Evolutionary conservation across 2,113 vertebrate species (phyloP), one percentile per base, ranked within the genome.

Genomic region (Aspidoscelis tigris): DNA sequence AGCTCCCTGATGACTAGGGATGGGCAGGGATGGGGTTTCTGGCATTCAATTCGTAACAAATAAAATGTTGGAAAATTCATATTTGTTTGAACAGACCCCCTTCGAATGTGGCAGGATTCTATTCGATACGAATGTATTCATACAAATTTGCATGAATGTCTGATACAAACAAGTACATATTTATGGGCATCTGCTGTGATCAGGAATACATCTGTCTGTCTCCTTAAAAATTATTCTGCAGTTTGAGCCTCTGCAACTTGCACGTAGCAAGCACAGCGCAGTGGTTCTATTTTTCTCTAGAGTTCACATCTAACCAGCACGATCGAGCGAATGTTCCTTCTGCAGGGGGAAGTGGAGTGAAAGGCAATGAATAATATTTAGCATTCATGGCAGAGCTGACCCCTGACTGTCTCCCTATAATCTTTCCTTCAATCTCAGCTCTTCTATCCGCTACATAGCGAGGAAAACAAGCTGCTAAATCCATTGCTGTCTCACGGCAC

Each of bases 391-490:
- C 65, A 44, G 2, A 10, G 24, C 71, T n/a, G 66, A 85, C 72
- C 11, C 41, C 33, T 41, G n/a, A 7, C 58, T n/a, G 61, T 53
- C 75, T 4, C 24, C n/a, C 7, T 66, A 21, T 74, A 74, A 79
- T 79, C 39, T 65, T 61, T 77, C 44, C 74, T 88, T 75, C 84
- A 58, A 58, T 53, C 33, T 41, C 16, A 3, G 12, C 41, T 65
- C 66, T 64, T 77, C 39, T 69, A 65, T n/a, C 79, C 69, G 50
- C 58, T n/a, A 61, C 18, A 73, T 39, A 69, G 21, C 3, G 47
- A 82, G 41, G 73, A 88, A 89, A 81, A 86, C 14, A 47, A 41
- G 55, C 72, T 58, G 74, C 64, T 80, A 76, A 74, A 90, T 47
- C 61, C 64, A 70, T 64, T 41, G 64, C 43, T 89, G 43, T 70